phyloP scores from a whole-genome alignment of 2,113 vertebrate species.

The Rhizomys pruinosus region DNA sequence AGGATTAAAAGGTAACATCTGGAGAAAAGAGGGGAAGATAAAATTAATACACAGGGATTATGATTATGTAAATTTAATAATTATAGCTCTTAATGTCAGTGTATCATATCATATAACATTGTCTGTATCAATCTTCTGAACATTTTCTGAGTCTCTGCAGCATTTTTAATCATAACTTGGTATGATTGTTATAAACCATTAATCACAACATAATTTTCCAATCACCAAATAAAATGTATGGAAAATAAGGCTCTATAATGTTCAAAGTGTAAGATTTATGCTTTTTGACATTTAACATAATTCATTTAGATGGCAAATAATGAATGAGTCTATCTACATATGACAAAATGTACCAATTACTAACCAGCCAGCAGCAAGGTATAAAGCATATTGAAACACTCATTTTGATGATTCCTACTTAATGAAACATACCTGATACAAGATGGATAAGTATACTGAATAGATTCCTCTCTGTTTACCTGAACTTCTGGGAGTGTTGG shows the following conservation, averaged over 20 bases:
- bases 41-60: not conserved
- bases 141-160: not conserved
- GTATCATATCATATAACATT: not conserved
- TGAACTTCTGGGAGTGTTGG: not conserved
- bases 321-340: conserved; percentile 6
- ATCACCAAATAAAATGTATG: not conserved
- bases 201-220: conserved; percentile 5
- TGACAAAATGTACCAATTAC: not conserved
- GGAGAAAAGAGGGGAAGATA: not conserved
- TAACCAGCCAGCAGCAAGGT: not conserved
- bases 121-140: too few relatives aligned
- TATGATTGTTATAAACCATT: not conserved
- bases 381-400: not conserved
- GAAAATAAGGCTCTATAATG: not conserved
- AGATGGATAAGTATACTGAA: not conserved
- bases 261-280: not conserved
- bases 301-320: not conserved
- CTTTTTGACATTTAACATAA: conserved; percentile 29
- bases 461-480: not conserved
- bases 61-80: not conserved
- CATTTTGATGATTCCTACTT: not conserved
- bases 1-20: conserved; percentile 1
- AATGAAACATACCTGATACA: not conserved
- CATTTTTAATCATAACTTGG: not conserved
- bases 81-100: not conserved